These are phyloP conservation scores for Andrena chrysosceles DNA, from an alignment of 2,888 invertebrate genomes.

Conservation along the genomic window DNA sequence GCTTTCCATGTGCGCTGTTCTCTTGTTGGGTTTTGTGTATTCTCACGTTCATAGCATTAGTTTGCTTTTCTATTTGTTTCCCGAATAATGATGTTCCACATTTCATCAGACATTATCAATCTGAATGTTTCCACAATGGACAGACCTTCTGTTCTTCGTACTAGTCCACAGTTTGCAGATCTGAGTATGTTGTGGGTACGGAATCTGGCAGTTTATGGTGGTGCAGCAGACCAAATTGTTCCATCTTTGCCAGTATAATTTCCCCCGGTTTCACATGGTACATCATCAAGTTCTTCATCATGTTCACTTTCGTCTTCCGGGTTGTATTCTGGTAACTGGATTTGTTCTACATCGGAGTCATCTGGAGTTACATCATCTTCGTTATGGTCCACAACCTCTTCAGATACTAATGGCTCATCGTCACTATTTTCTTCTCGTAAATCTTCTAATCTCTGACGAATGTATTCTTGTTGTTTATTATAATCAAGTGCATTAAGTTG, in stretches of 20 bases:
- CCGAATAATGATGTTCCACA: conserved; percentile 3
- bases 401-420: no score
- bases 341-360: conserved; percentile 3
- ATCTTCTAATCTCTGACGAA: no score
- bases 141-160: not conserved
- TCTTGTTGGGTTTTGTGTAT: conserved; percentile 3
- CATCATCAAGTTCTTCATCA: conserved; percentile 3
- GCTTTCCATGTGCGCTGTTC: not conserved
- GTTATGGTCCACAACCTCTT: no score
- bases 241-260: conserved; percentile 3
- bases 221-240: not conserved
- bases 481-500: no score
- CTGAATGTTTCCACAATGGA: conserved; percentile 3
- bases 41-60: not conserved
- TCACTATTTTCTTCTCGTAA: no score
- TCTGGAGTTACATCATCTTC: not conserved
- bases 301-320: conserved; percentile 3
- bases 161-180: no score
- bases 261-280: not conserved
- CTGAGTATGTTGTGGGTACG: no score
- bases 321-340: conserved; percentile 3
- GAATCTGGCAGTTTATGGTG: no score
- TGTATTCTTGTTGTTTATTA: no score
- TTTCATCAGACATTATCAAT: conserved; percentile 3
- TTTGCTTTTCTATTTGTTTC: conserved; percentile 1